phyloP scores from a whole-genome alignment of 2,113 vertebrate species.

The Pachycephala philippinensis region DNA sequence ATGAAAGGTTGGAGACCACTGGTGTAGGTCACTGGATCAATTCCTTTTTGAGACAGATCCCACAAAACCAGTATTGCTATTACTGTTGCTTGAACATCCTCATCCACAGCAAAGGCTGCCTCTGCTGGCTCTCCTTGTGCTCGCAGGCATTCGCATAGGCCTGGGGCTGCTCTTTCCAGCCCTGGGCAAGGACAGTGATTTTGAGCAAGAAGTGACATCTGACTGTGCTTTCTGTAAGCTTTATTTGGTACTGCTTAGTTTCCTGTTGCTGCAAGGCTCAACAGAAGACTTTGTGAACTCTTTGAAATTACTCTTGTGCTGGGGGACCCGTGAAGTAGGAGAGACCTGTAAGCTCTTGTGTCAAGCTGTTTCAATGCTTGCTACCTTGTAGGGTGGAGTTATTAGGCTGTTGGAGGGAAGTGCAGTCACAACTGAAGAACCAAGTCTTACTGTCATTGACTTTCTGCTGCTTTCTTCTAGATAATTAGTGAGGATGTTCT shows the following conservation, averaged over 20 bases:
- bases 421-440: background rate
- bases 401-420: background rate
- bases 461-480: slow-evolving; percentile 62
- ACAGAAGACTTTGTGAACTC: background rate
- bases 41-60: background rate
- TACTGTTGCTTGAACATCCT: background rate
- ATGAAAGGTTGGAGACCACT: background rate
- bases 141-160: rapidly evolving
- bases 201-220: background rate
- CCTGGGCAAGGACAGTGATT: background rate
- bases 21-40: background rate
- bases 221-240: background rate
- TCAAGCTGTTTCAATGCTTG: background rate
- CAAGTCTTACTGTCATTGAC: background rate
- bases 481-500: slow-evolving; percentile 82
- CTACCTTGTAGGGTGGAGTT: background rate
- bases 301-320: background rate
- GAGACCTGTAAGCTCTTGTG: background rate
- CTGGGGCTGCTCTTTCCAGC: background rate
- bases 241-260: background rate
- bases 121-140: background rate
- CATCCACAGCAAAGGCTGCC: background rate
- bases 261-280: background rate
- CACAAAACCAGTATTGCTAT: background rate
- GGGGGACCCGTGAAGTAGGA: background rate